phyloP scores from a whole-genome alignment of 2,888 invertebrate species.

The Andrena marginata region DNA sequence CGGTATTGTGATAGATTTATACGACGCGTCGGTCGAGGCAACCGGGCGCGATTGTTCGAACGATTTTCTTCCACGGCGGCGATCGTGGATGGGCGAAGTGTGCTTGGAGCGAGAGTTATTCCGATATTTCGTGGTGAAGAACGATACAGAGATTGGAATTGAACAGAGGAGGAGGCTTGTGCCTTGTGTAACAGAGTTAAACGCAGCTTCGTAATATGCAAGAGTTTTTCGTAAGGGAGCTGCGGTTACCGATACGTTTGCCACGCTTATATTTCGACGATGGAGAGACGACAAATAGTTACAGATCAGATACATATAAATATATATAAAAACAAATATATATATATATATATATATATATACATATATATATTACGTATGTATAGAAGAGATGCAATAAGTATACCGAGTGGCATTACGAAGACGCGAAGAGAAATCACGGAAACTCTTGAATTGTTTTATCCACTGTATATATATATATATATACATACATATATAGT shows the following conservation, averaged over 20 bases:
- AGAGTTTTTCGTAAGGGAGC: background rate
- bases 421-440: conserved; percentile 33
- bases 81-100: background rate
- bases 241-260: conserved; percentile 15
- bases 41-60: background rate
- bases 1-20: conserved; percentile 30
- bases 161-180: conserved; percentile 47
- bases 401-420: conserved; percentile 76
- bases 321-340: conserved; percentile 14
- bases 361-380: conserved; percentile 8
- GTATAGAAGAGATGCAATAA: conserved; percentile 76
- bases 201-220: background rate
- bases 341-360: background rate
- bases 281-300: conserved; percentile 23
- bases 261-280: conserved; percentile 34
- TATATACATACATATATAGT: conserved; percentile 42
- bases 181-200: conserved; percentile 49
- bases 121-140: background rate
- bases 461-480: conserved; percentile 64
- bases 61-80: background rate
- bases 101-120: background rate
- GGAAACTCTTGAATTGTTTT: conserved; percentile 56
- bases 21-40: conserved; percentile 7
- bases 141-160: conserved; percentile 1
- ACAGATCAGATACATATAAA: conserved; percentile 12